Percentiles rank a stretch among this genome's conserved stretches.
Evolutionary conservation across 2,888 invertebrate genomes (phyloP).

Genomic region (Alitta virens): DNA sequence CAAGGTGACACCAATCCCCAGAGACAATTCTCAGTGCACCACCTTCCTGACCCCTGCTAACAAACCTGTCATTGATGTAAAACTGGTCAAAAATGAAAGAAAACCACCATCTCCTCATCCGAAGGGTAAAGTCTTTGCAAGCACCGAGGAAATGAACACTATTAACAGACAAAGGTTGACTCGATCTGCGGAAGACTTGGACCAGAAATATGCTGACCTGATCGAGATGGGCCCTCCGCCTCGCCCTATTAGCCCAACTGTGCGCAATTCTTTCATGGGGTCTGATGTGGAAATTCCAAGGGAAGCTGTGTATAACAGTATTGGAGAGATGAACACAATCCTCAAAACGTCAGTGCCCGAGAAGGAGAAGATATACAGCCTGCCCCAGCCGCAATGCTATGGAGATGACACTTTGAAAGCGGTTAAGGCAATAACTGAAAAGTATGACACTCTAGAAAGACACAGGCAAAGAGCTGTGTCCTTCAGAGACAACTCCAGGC

Average conservation of each 20-base stretch:
- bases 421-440: constrained; percentile 28
- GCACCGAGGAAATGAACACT: neutral
- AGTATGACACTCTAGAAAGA: constrained; percentile 28
- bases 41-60: neutral
- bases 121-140: neutral
- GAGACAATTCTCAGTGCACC: no score
- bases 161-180: neutral
- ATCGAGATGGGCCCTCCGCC: neutral
- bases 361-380: constrained; percentile 22
- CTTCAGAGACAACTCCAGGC: constrained; percentile 17
- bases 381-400: constrained; percentile 28
- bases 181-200: constrained; percentile 6
- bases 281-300: neutral
- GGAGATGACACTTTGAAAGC: constrained; percentile 29
- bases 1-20: no score
- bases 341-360: constrained; percentile 11
- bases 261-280: constrained; percentile 10
- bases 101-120: neutral
- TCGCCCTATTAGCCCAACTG: neutral
- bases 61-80: constrained; percentile 12
- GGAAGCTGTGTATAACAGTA: constrained; percentile 13
- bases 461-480: constrained; percentile 21
- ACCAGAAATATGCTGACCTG: neutral
- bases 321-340: constrained; percentile 17
- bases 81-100: constrained; percentile 10